Base-by-base conservation (phyloP, 2,113 vertebrate genomes). In the Micromys minutus region DNA sequence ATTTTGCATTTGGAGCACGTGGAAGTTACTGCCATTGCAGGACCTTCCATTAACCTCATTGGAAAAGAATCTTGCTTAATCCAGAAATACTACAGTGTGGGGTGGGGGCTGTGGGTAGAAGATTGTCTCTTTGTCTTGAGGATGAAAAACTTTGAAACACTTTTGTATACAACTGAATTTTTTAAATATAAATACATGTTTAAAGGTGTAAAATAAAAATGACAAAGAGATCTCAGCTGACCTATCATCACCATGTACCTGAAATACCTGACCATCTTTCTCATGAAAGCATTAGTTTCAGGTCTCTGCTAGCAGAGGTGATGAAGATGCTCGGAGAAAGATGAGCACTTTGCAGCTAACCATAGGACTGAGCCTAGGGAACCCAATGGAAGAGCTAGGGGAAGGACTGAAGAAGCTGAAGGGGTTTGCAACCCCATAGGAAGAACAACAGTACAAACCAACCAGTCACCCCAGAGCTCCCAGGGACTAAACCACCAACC, bases 151-250 rank as follows among this genome's bases (percentile, higher is more conserved):
- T 97, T 98, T 97, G 69, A 96, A 95, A 98, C 98, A 97, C 96
- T 98, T 99, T 98, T 98, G 98, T 98, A 98, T 95, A 98, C 97
- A 97, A 97, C 98, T 95, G 96, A 94, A 98, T 98, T 98, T 98
- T 98, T 98, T 98, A 98, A 98, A 98, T 98, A 98, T 98, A 98
- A 96, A 98, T 97, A 96, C 98, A 98, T 98, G 98, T 98, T 97
- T 98, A 98, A 98, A 98, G 89, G 26, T 65, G 3, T 31, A 65
- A 31, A 65, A 98, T 98, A 55, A 55, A 57, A 76, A 52, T 22
- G 34, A 79, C 3, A 77, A 42, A 83, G n/a, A 16, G 39, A 39
- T 45, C 69, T 21, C 45, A 52, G 22, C 5, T 52, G 34, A 87
- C 76, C 2, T 7, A 1, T 47, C 74, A 89, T 63, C 24, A 72